Evolutionary conservation across 2,113 vertebrate genomes (phyloP).

Genomic region (Orthonyx spaldingii): DNA sequence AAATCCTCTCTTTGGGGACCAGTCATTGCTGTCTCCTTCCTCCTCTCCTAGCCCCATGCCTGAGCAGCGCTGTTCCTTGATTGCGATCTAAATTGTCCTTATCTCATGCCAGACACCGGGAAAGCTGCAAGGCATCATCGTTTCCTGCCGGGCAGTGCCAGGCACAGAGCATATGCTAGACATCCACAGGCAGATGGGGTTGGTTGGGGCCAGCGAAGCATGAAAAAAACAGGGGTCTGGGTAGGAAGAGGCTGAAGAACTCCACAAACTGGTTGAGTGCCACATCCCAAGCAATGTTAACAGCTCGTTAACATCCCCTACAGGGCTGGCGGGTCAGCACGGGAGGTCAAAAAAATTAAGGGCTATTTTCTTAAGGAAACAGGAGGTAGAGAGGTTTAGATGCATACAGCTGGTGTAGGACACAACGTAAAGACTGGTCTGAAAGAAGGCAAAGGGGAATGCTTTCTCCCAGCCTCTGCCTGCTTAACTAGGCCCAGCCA

Average conservation of each 20-base stretch:
- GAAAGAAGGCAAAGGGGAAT: slow-evolving; percentile 49
- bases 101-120: slow-evolving; percentile 39
- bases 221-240: background rate
- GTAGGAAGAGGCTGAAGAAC: slow-evolving; percentile 44
- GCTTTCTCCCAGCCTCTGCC: slow-evolving; percentile 20
- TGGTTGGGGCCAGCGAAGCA: slow-evolving; percentile 39
- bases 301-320: slow-evolving; percentile 58
- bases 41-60: background rate
- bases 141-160: slow-evolving; percentile 60
- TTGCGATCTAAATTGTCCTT: slow-evolving; percentile 53
- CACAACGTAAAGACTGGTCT: background rate
- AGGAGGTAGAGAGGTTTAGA: slow-evolving; percentile 18
- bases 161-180: slow-evolving; percentile 63
- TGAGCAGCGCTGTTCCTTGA: slow-evolving; percentile 33
- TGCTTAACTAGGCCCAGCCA: slow-evolving; percentile 65
- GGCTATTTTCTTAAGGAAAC: slow-evolving; percentile 46
- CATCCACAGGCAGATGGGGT: slow-evolving; percentile 61
- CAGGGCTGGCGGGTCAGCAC: slow-evolving; percentile 22
- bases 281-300: slow-evolving; percentile 33
- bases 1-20: slow-evolving; percentile 16
- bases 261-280: slow-evolving; percentile 5
- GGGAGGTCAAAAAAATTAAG: slow-evolving; percentile 56
- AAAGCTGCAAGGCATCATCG: slow-evolving; percentile 18
- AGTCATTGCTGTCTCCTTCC: background rate
- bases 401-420: background rate